These are phyloP conservation scores for Indicator indicator DNA, from an alignment of 2,113 vertebrate species.

Conservation along the genomic window DNA sequence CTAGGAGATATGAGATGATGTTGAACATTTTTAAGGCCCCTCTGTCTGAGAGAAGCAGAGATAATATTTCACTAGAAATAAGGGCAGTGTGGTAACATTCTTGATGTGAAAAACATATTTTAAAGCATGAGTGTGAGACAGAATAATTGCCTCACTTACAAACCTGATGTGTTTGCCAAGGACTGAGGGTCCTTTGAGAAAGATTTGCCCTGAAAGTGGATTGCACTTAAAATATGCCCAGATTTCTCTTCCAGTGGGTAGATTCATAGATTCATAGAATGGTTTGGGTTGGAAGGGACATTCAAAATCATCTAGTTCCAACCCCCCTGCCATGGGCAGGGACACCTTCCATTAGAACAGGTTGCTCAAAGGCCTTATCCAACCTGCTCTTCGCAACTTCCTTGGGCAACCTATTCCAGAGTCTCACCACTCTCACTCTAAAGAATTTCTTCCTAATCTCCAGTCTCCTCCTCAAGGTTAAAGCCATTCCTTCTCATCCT, in stretches of 20 bases:
- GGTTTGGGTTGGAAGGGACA: too few relatives aligned
- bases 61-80: background rate
- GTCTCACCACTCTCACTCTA: too few relatives aligned
- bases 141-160: background rate
- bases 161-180: background rate
- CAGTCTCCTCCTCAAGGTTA: too few relatives aligned
- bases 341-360: too few relatives aligned
- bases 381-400: too few relatives aligned
- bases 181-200: background rate
- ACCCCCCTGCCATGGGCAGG: too few relatives aligned
- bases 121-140: background rate
- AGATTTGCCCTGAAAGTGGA: background rate
- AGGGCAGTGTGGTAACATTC: background rate
- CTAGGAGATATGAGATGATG: constrained; percentile 18
- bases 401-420: too few relatives aligned
- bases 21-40: background rate
- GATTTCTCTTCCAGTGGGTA: background rate
- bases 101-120: constrained; percentile 13
- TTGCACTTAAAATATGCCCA: background rate
- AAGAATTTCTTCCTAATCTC: too few relatives aligned
- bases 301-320: too few relatives aligned
- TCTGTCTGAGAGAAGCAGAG: background rate
- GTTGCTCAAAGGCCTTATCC: too few relatives aligned
- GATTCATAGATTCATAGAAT: background rate
- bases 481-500: too few relatives aligned